Base-by-base conservation (phyloP, 1,140 invertebrate genomes). In the Archivesica marissinica region DNA sequence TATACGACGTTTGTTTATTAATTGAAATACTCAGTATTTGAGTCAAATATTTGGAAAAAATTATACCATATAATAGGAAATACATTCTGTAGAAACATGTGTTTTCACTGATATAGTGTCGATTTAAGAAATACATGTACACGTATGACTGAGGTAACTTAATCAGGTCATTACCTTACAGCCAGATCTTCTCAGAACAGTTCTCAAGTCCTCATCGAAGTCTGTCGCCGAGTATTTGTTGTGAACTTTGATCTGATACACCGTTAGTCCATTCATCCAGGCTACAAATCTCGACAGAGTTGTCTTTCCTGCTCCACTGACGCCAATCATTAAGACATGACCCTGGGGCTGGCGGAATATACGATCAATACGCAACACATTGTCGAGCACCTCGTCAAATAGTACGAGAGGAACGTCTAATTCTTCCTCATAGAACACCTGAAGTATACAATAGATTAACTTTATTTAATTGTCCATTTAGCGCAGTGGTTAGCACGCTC, bases 351-450 rank as follows among this genome's bases (percentile, higher is more conserved):
- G 99, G 64, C 99, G 95, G 96, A 99, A 99, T 89, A 99, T 99
- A 92, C 99, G 95, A 95, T 99, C 99, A 92, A 99, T 99, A 88
- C 99, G 95, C 47, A 99, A 94, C 38, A 99, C 99, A 94, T 99
- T 99, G 92, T 99, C 99, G 13, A 99, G 94, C 47, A 99, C 99
- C 95, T 99, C 99, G 94, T 99, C 98, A 94, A 99, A 99, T 1
- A 99, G 95, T 38, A 99, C 99, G 3, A 99, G 95, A 0, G 97
- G 98, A 6, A 99, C 99, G 94, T 99, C 99, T 41, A 99, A 94
- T 93, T 99, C 99, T 95, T 99, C 99, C 95, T 99, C 99, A 92
- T 99, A 99, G 95, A 99, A 99, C n/a, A 99, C 97, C 96, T 82
- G 25, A 4, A n/a, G n/a, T n/a, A n/a, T n/a, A n/a, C n/a, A n/a